Percentiles rank a stretch among this genome's conserved stretches.
Conservation (phyloP, 2,113 vertebrate species). For the Formicarius rufipectus region DNA sequence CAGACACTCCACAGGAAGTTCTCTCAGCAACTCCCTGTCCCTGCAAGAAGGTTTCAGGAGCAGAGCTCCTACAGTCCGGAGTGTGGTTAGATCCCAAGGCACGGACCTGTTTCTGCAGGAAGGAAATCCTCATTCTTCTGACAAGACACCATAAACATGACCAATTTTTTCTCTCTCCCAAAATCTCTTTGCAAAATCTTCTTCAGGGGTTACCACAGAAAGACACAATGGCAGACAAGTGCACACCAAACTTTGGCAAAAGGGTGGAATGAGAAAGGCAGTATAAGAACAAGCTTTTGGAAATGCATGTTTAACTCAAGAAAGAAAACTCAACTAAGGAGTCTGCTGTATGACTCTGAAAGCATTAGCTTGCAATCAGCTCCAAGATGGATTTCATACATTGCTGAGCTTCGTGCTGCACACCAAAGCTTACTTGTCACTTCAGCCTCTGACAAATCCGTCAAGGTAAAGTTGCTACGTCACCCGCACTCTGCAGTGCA, state of each 20-base stretch:
- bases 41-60: not conserved
- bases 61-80: not conserved
- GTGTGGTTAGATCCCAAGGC: not conserved
- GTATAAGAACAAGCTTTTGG: not conserved
- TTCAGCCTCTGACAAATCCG: conserved; percentile 36
- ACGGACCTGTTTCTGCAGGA: not conserved
- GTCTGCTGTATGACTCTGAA: not conserved
- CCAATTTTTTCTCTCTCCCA: not conserved
- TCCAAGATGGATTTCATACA: not conserved
- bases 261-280: not conserved
- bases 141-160: not conserved
- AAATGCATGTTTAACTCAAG: not conserved
- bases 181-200: not conserved
- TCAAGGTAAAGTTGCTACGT: conserved; percentile 27
- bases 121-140: not conserved
- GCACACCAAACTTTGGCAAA: rapidly evolving
- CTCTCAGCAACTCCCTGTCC: not conserved
- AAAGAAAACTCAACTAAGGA: not conserved
- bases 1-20: not conserved
- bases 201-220: not conserved
- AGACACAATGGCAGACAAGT: not conserved
- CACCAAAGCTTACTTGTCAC: not conserved
- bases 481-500: not conserved
- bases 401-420: not conserved
- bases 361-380: not conserved